A percentile compares a stretch with the other conserved stretches of the same genome.
Evolutionary conservation across 1,140 invertebrate species (phyloP).

Genomic region (Drosophila jambulina): DNA sequence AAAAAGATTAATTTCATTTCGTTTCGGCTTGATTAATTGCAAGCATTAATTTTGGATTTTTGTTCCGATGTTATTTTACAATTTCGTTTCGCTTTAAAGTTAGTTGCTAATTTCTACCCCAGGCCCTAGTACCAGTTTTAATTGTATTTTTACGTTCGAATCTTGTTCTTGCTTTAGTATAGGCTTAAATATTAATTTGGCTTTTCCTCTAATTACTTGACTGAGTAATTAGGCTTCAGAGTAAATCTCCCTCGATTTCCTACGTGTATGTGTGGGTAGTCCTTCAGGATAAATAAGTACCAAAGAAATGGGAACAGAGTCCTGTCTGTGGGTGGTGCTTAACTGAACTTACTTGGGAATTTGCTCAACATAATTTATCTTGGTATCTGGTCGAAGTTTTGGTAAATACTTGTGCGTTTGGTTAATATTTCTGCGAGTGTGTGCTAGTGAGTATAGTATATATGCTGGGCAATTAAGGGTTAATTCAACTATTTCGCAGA

Average conservation of each 20-base stretch:
- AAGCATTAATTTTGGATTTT: constrained; percentile 58
- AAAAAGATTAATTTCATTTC: constrained; percentile 59
- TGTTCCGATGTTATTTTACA: constrained; percentile 53
- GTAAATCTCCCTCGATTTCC: constrained; percentile 13
- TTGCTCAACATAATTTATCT: constrained; percentile 34
- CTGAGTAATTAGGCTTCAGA: constrained; percentile 36
- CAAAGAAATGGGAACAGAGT: constrained; percentile 30
- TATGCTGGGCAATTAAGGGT: constrained; percentile 33
- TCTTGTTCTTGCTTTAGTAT: constrained; percentile 42
- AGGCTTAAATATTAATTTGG: constrained; percentile 78
- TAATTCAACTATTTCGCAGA: constrained; percentile 50
- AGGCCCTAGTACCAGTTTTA: constrained; percentile 73
- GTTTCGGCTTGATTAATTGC: constrained; percentile 33
- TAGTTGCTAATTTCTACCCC: constrained; percentile 69
- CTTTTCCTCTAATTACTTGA: constrained; percentile 58
- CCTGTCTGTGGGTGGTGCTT: constrained; percentile 5
- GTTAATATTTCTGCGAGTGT: constrained; percentile 31
- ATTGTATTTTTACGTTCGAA: constrained; percentile 20
- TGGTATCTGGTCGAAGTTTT: constrained; percentile 30
- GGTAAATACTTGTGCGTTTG: constrained; percentile 38
- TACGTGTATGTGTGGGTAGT: constrained; percentile 2
- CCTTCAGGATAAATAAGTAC: constrained; percentile 48
- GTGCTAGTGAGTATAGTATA: constrained; percentile 34
- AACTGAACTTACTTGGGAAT: constrained; percentile 35
- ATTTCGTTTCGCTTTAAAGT: constrained; percentile 53